Percentiles rank a stretch among this genome's conserved stretches.
These are phyloP conservation scores for Drosophila stalkeri DNA, from an alignment of 2,888 invertebrate genomes.

Conservation along the genomic window DNA sequence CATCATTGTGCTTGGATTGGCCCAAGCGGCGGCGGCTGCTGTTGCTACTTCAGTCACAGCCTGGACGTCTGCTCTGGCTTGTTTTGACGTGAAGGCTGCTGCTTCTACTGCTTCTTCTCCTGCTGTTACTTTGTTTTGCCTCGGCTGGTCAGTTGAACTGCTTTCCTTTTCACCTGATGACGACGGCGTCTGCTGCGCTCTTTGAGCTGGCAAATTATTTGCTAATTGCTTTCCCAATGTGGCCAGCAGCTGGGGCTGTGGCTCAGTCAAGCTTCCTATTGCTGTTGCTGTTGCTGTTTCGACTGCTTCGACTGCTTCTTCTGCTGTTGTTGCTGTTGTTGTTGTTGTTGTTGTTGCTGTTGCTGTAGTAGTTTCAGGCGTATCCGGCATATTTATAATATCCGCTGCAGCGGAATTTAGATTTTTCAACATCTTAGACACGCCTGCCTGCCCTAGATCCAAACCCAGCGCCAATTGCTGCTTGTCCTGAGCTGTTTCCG, in stretches of 20 bases:
- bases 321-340: slow-evolving; percentile 23
- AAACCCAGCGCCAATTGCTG: slow-evolving; percentile 24
- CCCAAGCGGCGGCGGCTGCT: slow-evolving; percentile 37
- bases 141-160: slow-evolving; percentile 61
- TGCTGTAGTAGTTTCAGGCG: slow-evolving; percentile 37
- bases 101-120: background rate
- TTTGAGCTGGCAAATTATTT: slow-evolving; percentile 70
- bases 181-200: slow-evolving; percentile 32
- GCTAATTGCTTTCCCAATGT: slow-evolving; percentile 68
- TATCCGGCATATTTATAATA: slow-evolving; percentile 75
- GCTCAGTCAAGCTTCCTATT: slow-evolving; percentile 12
- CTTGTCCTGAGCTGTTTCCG: slow-evolving; percentile 50
- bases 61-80: slow-evolving; percentile 47
- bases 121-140: slow-evolving; percentile 37
- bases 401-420: slow-evolving; percentile 73
- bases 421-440: slow-evolving; percentile 70
- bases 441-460: slow-evolving; percentile 36
- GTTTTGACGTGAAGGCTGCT: slow-evolving; percentile 68
- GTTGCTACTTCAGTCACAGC: slow-evolving; percentile 16
- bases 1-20: slow-evolving; percentile 68
- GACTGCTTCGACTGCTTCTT: no score
- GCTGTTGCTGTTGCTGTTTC: slow-evolving; percentile 28
- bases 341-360: slow-evolving; percentile 21
- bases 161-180: slow-evolving; percentile 69
- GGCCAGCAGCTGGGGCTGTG: slow-evolving; percentile 25